A percentile compares a stretch with the other conserved stretches of the same genome.
phyloP scores from a whole-genome alignment of 2,797 vertebrate genomes.

The Pyrocephalus nanus region DNA sequence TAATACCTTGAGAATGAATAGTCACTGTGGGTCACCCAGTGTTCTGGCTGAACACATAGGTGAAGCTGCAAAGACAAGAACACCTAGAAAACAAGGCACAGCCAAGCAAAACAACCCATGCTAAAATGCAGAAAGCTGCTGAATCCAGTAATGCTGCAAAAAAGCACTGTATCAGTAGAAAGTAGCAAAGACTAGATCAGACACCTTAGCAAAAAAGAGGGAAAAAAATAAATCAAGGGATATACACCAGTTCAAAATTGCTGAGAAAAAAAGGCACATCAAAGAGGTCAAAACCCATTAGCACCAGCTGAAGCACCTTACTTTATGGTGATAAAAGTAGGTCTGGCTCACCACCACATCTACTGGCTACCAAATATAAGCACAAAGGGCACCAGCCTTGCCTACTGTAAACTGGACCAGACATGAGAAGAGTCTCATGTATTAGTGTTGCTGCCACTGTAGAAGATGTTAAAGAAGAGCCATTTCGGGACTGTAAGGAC shows the following conservation, averaged over 20 bases:
- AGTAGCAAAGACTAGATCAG: not conserved
- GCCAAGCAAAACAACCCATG: not conserved
- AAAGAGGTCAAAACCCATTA: not conserved
- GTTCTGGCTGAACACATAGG: not conserved
- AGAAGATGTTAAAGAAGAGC: not conserved
- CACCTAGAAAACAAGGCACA: not conserved
- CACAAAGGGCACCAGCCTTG: not conserved
- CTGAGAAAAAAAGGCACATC: not conserved
- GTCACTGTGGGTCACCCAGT: not conserved
- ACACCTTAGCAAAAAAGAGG: not conserved
- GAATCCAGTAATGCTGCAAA: not conserved
- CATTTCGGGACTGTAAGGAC: not conserved
- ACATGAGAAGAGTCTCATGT: not conserved
- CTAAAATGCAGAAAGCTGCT: not conserved
- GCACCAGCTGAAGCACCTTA: not conserved
- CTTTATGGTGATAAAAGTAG: not conserved
- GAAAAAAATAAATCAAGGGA: not conserved
- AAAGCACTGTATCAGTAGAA: not conserved
- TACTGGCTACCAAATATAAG: not conserved
- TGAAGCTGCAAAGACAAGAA: conserved; percentile 29
- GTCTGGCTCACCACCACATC: not conserved
- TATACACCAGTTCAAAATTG: not conserved
- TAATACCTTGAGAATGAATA: not conserved
- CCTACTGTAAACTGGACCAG: not conserved
- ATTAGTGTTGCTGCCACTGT: not conserved